Percentiles rank a stretch among this genome's conserved stretches.
Conservation (phyloP, 2,888 invertebrate genomes). For the Cheilosia pagana region DNA sequence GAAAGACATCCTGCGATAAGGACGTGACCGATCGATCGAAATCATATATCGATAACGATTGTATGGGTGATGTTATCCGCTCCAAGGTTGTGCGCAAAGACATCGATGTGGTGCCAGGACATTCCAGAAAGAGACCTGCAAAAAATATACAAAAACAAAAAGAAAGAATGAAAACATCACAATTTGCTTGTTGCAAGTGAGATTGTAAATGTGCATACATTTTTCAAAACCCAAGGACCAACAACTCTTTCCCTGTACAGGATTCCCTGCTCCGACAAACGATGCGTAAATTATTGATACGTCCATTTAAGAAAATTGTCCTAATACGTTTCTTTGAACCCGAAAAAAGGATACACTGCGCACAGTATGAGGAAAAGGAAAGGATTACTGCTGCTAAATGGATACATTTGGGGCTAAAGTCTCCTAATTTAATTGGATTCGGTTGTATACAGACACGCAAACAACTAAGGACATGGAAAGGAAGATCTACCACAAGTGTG, state of each 20-base stretch:
- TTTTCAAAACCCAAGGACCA: constrained; percentile 5
- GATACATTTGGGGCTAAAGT: constrained; percentile 38
- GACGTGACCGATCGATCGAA: constrained; percentile 91
- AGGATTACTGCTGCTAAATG: constrained; percentile 53
- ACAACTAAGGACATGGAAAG: constrained; percentile 58
- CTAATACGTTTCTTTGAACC: constrained; percentile 26
- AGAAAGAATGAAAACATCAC: constrained; percentile 6
- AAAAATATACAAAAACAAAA: constrained; percentile 77
- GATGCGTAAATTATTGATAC: constrained; percentile 59
- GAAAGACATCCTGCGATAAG: constrained; percentile 90
- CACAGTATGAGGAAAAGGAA: background rate
- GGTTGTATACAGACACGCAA: constrained; percentile 31
- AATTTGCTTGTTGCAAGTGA: constrained; percentile 32
- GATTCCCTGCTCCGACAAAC: constrained; percentile 5
- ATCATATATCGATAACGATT: constrained; percentile 94
- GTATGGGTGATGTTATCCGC: constrained; percentile 88
- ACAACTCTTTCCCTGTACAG: background rate
- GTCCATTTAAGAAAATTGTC: constrained; percentile 58
- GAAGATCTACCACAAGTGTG: background rate
- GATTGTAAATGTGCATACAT: constrained; percentile 50
- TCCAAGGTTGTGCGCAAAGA: constrained; percentile 90
- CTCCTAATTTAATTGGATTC: constrained; percentile 66
- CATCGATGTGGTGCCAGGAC: constrained; percentile 91
- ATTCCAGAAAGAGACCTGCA: constrained; percentile 92
- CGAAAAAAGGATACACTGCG: constrained; percentile 3